Evolutionary conservation across 2,797 vertebrate species (phyloP), one percentile per base, ranked within the genome.

Genomic region (Arctocebus calabarensis): DNA sequence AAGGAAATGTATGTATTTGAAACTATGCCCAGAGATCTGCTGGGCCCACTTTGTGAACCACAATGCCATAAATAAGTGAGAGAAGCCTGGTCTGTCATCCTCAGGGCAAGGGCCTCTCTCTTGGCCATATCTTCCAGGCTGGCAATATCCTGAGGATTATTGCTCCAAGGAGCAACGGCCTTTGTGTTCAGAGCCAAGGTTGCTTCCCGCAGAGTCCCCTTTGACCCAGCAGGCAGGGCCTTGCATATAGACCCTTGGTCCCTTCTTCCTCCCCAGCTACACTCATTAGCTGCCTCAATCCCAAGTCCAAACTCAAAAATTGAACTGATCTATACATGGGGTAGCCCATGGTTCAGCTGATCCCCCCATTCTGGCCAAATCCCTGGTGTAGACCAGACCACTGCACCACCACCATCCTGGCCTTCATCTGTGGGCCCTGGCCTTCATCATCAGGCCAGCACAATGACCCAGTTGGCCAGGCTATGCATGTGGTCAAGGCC

Each of bases 1-100:
- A 96, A 97, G 96, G 95, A 96, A 97, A 97, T 88, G 83, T 84
- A 73, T 96, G 91, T 45, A 77, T 96, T 97, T 98, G 97, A 97
- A 97, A 94, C 91, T 64, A 55, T 96, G 97, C 97, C 95, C 96
- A 94, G 97, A 96, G 95, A 94, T 88, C 78, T 94, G 92, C 85
- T 3, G 66, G 91, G 93, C 96, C 92, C 79, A 83, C 93, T 97
- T 94, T 93, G 85, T 96, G 97, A 93, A 95, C 91, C 87, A 88
- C 3, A 19, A 78, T 70, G 83, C 78, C 96, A 96, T 95, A 97
- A 97, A 96, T 95, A 96, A 97, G 91, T 77, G 93, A 97, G 90
- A 97, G 82, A 85, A 93, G 93, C 86, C 97, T 84, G 89, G 93
- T 85, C 93, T 14, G 3, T 95, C 23, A 4, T 95, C 77, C 77